Evolutionary conservation across 2,797 vertebrate species (phyloP).

Genomic region (Sebastes diploproa): DNA sequence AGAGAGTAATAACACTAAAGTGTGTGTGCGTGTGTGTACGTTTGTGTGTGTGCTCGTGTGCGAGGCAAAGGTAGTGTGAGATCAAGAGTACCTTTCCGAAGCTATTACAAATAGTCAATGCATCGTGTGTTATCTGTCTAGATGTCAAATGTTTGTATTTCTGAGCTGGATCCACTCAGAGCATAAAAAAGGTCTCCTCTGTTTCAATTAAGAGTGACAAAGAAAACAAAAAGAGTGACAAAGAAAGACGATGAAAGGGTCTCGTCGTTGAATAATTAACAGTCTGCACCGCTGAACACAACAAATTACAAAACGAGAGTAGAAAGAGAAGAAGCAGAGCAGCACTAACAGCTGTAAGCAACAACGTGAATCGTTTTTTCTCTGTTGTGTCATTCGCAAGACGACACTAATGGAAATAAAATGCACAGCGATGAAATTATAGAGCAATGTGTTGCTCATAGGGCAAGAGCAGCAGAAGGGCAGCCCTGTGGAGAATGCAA

Average conservation of each 20-base stretch:
- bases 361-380: neutral
- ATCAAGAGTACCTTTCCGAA: constrained; percentile 12
- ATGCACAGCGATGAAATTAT: constrained; percentile 22
- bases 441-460: neutral
- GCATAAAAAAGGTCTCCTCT: neutral
- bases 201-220: neutral
- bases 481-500: constrained; percentile 16
- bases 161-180: neutral
- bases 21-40: neutral
- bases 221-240: neutral
- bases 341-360: constrained; percentile 8
- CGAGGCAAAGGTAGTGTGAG: neutral
- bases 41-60: neutral
- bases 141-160: constrained; percentile 3
- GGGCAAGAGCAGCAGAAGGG: constrained; percentile 14
- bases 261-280: neutral
- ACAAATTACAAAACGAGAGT: neutral
- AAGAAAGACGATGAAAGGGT: neutral
- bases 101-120: constrained; percentile 18
- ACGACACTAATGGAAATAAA: constrained; percentile 30
- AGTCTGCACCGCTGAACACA: neutral
- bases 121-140: neutral
- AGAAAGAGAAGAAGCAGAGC: neutral
- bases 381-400: constrained; percentile 28
- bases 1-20: constrained; percentile 45